phyloP scores from a whole-genome alignment of 2,888 invertebrate genomes.

The Schrankia costaestrigalis region DNA sequence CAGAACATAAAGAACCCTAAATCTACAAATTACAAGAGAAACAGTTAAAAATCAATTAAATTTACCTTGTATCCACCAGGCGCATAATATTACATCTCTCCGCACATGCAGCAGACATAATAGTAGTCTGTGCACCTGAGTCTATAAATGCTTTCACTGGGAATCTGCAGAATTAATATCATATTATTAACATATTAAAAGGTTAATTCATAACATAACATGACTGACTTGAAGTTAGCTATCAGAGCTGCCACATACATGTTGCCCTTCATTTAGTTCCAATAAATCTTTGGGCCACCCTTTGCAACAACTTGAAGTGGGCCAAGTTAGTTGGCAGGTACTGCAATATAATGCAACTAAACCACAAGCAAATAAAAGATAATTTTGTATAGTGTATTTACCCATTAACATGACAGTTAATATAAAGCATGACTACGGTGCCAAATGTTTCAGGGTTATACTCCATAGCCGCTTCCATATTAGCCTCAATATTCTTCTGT shows the following conservation, averaged over 20 bases:
- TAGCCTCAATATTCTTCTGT: conserved; percentile 97
- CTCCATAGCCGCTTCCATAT: conserved; percentile 99
- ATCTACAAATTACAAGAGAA: too few species aligned
- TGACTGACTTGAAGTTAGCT: too few species aligned
- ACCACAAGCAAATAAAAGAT: background rate
- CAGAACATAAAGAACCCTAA: too few species aligned
- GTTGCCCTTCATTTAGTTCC: too few species aligned
- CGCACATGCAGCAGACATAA: conserved; percentile 98
- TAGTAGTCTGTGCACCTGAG: conserved; percentile 98
- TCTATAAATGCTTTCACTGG: conserved; percentile 99
- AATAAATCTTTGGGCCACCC: too few species aligned
- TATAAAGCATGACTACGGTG: conserved; percentile 98
- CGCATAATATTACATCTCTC: conserved; percentile 96
- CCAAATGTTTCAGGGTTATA: conserved; percentile 99
- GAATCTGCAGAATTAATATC: conserved; percentile 60
- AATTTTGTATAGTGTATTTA: conserved; percentile 22
- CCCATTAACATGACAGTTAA: conserved; percentile 98
- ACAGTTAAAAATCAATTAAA: too few species aligned
- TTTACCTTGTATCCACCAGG: conserved; percentile 88
- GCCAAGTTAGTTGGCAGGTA: too few species aligned
- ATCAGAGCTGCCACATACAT: too few species aligned
- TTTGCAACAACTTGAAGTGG: too few species aligned
- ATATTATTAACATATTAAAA: too few species aligned
- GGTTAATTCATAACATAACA: too few species aligned
- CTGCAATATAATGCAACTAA: too few species aligned